Conservation (phyloP, 2,888 invertebrate genomes). For the Atrina japonica region DNA sequence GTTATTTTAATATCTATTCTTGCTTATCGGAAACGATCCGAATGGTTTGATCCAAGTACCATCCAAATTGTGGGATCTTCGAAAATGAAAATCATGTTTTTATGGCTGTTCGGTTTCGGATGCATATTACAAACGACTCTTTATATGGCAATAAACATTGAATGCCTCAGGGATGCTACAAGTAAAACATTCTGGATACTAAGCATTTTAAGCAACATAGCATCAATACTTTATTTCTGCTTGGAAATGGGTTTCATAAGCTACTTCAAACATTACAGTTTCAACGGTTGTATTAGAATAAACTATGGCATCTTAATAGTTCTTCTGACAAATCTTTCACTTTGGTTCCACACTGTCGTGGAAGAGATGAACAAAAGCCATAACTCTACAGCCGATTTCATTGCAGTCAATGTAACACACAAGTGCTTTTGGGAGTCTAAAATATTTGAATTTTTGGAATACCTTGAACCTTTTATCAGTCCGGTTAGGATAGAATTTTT, state of each 20-base stretch:
- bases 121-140: conserved; percentile 9
- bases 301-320: conserved; percentile 23
- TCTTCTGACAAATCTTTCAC: conserved; percentile 8
- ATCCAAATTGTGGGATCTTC: neutral
- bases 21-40: conserved; percentile 9
- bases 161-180: neutral
- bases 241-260: conserved; percentile 18
- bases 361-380: neutral
- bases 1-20: conserved; percentile 15
- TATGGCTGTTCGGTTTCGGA: conserved; percentile 21
- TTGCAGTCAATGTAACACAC: neutral
- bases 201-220: conserved; percentile 2
- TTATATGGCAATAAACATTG: neutral
- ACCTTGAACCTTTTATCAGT: neutral
- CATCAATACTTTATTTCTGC: conserved; percentile 11
- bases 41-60: conserved; percentile 5
- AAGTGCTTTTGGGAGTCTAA: neutral
- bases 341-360: conserved; percentile 12
- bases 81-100: conserved; percentile 10
- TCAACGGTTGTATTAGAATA: conserved; percentile 2
- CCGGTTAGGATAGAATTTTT: conserved; percentile 13
- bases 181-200: neutral
- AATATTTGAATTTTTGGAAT: neutral
- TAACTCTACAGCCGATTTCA: too few relatives aligned
- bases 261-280: conserved; percentile 21